phyloP scores from a whole-genome alignment of 2,888 invertebrate species.

The Odontocolon sp. region DNA sequence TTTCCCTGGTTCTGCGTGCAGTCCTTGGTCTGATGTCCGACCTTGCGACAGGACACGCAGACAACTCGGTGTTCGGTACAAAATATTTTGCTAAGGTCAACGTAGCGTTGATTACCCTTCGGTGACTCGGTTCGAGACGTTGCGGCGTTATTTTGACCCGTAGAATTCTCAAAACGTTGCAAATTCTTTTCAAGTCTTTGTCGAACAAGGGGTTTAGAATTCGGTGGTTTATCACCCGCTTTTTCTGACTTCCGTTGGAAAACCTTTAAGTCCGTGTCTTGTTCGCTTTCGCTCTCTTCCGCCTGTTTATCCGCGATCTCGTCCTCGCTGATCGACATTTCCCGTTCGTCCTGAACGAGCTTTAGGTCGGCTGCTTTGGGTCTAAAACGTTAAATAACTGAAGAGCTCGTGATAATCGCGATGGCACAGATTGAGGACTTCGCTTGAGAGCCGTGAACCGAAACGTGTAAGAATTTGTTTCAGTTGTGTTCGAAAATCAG shows the following conservation, averaged over 20 bases:
- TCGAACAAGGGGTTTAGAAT: slow-evolving; percentile 16
- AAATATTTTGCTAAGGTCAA: slow-evolving; percentile 16
- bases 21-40: too few relatives aligned
- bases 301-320: not conserved
- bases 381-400: not conserved
- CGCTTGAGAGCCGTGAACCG: slow-evolving; percentile 19
- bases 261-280: not conserved
- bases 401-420: not conserved
- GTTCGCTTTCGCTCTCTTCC: not conserved
- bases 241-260: not conserved
- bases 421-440: slow-evolving; percentile 5
- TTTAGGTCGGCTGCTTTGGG: not conserved
- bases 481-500: slow-evolving; percentile 28
- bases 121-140: too few relatives aligned
- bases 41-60: slow-evolving; percentile 17
- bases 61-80: slow-evolving; percentile 36
- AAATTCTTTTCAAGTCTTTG: slow-evolving; percentile 30
- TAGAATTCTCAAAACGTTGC: not conserved
- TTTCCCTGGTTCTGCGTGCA: too few relatives aligned
- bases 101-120: too few relatives aligned
- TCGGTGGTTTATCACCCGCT: not conserved
- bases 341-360: not conserved
- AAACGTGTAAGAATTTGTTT: slow-evolving; percentile 23
- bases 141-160: too few relatives aligned
- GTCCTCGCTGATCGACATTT: not conserved